These are phyloP conservation scores for Kuschelorhynchus macadamiae DNA, from an alignment of 2,888 invertebrate species.

Conservation along the genomic window DNA sequence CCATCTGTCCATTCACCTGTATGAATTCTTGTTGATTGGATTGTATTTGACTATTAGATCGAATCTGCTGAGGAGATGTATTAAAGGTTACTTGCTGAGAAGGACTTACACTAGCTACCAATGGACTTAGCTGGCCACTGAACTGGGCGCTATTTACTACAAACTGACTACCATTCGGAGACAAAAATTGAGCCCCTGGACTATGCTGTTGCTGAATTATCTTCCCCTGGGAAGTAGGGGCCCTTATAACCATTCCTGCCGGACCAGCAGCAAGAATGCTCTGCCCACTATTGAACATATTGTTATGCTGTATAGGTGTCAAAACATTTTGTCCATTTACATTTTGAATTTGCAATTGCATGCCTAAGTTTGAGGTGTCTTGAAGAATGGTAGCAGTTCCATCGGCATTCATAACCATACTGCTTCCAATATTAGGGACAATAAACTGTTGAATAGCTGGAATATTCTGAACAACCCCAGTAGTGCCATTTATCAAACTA, in stretches of 20 bases:
- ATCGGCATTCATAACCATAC: conserved; percentile 86
- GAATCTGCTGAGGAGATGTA: conserved; percentile 58
- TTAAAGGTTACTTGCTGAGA: conserved; percentile 73
- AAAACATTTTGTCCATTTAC: conserved; percentile 84
- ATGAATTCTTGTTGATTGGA: conserved; percentile 76
- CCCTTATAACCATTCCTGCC: conserved; percentile 84
- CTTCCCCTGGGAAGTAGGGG: conserved; percentile 81
- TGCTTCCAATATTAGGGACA: conserved; percentile 82
- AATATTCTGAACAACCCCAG: conserved; percentile 81
- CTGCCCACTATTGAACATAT: conserved; percentile 74
- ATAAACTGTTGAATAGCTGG: conserved; percentile 87
- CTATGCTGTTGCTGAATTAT: conserved; percentile 76
- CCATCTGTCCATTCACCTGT: conserved; percentile 77
- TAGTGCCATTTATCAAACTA: conserved; percentile 81
- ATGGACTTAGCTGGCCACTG: conserved; percentile 84
- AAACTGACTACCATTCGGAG: conserved; percentile 81
- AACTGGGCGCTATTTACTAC: conserved; percentile 82
- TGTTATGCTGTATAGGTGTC: conserved; percentile 79
- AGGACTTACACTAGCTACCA: conserved; percentile 82
- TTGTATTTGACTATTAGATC: conserved; percentile 65
- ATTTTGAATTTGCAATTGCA: conserved; percentile 85
- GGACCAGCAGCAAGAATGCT: conserved; percentile 77
- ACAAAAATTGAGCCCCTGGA: conserved; percentile 80
- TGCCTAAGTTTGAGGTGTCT: conserved; percentile 78
- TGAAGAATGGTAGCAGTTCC: conserved; percentile 79